Base-by-base conservation (phyloP, 2,888 invertebrate species). In the Diachrysia chrysitis region DNA sequence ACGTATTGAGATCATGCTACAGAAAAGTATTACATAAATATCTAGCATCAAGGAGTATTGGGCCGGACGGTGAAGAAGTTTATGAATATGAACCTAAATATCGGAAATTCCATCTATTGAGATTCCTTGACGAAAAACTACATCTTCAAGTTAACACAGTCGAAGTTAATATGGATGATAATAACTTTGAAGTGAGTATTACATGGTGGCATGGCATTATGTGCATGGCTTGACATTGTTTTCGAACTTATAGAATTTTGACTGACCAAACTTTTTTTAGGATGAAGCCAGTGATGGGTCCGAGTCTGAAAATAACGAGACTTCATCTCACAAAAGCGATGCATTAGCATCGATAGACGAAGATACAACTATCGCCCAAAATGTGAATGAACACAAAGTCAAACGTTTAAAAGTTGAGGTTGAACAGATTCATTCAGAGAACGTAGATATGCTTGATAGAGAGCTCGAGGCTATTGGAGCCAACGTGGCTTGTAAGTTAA, bases 401-500 rank as follows among this genome's bases (percentile, higher is more conserved):
- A 66, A 62, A 17, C 54, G 63, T 35, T 0, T 68, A 14, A 79
- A 80, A 58, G 23, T 63, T 10, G 64, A 77, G 53, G 19, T 62
- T 9, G 64, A 74, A 25, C 29, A 66, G 17, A 69, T 62, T 57
- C 55, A 37, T 62, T 29, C 55, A n/a, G 58, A 53, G 46, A 67
- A 78, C 14, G 60, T 69, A 4, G 64, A 75, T 17, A 58, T 78
- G n/a, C 65, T 81, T 59, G 83, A 83, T 16, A 80, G 69, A 46
- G 88, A 88, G 66, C 80, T 81, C 29, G 81, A 82, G n/a, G 85
- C 88, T 12, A 83, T 88, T 46, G 86, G 86, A 14, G 78, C 85
- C 12, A 88, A 88, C 63, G 87, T 89, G 2, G 79, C 82, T 9
- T 87, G 83, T 68, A 89, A 89, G 61, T 66, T 89, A 1, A 85